Evolutionary conservation across 2,797 vertebrate species (phyloP), one percentile per base, ranked within the genome.

Genomic region (Catamblyrhynchus diadema): DNA sequence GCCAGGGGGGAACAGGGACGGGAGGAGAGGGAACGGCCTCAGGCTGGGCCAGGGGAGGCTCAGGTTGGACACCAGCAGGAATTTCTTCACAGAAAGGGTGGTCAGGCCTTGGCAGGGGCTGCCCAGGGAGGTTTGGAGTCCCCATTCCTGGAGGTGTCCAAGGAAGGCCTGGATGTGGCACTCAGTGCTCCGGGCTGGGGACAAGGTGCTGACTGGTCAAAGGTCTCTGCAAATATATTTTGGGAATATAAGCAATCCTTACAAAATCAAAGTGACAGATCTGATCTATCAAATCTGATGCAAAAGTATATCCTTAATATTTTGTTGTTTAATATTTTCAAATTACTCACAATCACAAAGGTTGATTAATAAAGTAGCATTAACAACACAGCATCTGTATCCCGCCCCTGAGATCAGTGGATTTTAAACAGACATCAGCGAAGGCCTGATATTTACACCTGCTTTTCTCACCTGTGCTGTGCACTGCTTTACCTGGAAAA

Each of bases 11-110:
- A n/a, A 48, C 30, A 83, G 51, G 42, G 60, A 57, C 32, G 57
- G 42, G 17, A 47, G 3, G 5, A 64, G 20, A 35, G 28, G 13
- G 6, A 57, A 73, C 0, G 0, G 20, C 50, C 35, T 65, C 60
- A 48, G 6, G 24, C 33, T 72, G 41, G 1, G 24, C 15, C 24
- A 39, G 25, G 15, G 0, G 4, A 37, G 24, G 35, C 17, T 19
- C 24, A 9, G 35, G 25, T 1, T 48, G 42, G 60, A 18, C 17
- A 65, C 0, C 30, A 57, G 32, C 0, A 35, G 44, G 14, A 42
- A 57, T 57, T 65, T 42, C 35, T 0, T 2, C 6, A 18, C 10
- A 21, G 35, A 65, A 65, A 57, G 6, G 11, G 4, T 5, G 3
- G 0, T 22, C 22, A 84, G 6, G 12, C 32, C 1, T 27, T 73